These are phyloP conservation scores for Amblyornis subalaris DNA, from an alignment of 2,113 vertebrate species.

Conservation along the genomic window DNA sequence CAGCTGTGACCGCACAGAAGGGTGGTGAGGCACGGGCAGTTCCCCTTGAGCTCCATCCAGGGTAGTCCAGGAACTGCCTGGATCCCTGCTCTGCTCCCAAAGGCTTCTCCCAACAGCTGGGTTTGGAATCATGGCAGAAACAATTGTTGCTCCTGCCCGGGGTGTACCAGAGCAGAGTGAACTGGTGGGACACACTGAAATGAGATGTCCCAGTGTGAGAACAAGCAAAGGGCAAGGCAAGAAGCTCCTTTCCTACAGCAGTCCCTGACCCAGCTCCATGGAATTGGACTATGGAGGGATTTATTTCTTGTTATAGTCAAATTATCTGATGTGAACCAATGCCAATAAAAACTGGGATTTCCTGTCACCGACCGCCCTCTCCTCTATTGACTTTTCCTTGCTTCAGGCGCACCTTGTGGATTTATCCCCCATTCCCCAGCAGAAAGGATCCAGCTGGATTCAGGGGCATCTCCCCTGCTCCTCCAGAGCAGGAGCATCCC, in stretches of 20 bases:
- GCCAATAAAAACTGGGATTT: conserved; percentile 29
- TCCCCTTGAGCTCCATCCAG: neutral
- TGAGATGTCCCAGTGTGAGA: neutral
- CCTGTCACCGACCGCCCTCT: neutral
- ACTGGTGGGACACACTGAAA: neutral
- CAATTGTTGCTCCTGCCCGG: neutral
- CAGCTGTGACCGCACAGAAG: neutral
- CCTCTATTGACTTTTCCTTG: neutral
- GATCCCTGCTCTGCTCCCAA: neutral
- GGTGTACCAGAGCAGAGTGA: neutral
- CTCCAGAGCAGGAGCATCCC: neutral
- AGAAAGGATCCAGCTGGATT: neutral
- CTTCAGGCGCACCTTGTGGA: neutral
- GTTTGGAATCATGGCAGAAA: neutral
- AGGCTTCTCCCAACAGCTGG: neutral
- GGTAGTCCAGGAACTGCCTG: neutral
- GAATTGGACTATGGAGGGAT: neutral
- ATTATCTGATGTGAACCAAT: neutral
- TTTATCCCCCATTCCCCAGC: neutral
- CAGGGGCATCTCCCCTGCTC: neutral
- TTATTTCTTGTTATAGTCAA: neutral
- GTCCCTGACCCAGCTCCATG: neutral
- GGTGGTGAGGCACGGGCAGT: neutral
- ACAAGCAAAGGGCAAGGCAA: neutral
- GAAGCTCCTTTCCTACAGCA: neutral